Evolutionary conservation across 23 tunicate genomes (phyloP), one percentile per base, ranked within the genome.

Genomic region (Botrylloides violaceus): DNA sequence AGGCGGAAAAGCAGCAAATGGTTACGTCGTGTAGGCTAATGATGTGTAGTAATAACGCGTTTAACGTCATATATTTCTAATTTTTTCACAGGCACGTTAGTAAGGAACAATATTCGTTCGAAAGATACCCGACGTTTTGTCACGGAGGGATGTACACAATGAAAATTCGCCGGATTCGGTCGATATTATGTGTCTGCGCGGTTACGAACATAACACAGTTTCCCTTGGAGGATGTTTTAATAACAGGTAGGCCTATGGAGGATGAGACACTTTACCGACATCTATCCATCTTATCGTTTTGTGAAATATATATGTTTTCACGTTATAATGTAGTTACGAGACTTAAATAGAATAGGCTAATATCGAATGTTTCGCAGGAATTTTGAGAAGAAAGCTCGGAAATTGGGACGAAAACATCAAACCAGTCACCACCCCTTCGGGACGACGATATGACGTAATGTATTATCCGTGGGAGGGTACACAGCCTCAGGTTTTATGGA

Each of bases 91-190:
- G 95, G 87, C 70, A 39, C 29, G 58, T 87, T 18, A 76, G 76
- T 28, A 27, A 47, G n/a, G 21, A 49, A 15, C 31, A 50, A 12
- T 87, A 87, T 38, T 34, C 86, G 2, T 53, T 25, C 3, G 33
- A 33, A 3, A 33, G 25, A 32, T 90, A 78, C 59, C 97, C 97
- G 4, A 75, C 90, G 21, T 90, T 83, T 36, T 90, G 97, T 50
- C 97, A 90, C 63, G 97, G 97, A 2, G 90, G 97, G 7, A 83
- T 90, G 97, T 90, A 79, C 76, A 90, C 81, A 1, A 59, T 90
- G 53, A 66, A 47, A 12, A 31, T 31, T 36, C 23, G 66, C 3
- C 27, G 78, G 49, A 59, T 90, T 63, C 77, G 66, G 12, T 66
- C 86, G 29, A 20, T 90, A 2, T 83, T 77, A 36, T 79, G 90